Evolutionary conservation across 2,113 vertebrate genomes (phyloP), one percentile per base, ranked within the genome.

Genomic region (Eulemur macaco): DNA sequence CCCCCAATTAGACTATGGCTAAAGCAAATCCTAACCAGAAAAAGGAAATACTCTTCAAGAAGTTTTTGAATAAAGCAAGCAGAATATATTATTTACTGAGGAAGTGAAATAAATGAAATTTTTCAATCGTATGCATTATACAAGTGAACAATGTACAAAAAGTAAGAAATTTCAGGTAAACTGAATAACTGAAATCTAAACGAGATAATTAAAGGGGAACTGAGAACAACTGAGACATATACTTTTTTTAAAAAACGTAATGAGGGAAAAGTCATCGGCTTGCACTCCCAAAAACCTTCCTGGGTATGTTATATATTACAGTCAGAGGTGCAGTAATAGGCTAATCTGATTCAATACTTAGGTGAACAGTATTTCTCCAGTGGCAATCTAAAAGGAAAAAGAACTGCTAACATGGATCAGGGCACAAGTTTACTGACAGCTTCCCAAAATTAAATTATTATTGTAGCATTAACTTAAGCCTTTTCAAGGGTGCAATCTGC

Each of bases 11-110:
- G 77, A 93, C 18, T 52, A 90, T 23, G 14, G n/a, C 52, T 86
- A 88, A 82, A 88, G 45, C 6, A 95, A 96, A 92, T 86, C 68
- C 76, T 69, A 84, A 95, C 14, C n/a, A 88, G 31, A 90, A 94
- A 18, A 8, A 80, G 21, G 27, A 68, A 88, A 84, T 63, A 90
- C 20, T 84, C 56, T 86, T 89, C 34, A 82, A 89, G 18, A 91
- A 78, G 50, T 27, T 95, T 92, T 34, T 86, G 42, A 77, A 89
- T 71, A 71, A 83, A 96, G 84, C 52, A 77, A 95, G 25, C 21
- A 89, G 58, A 21, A 89, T 87, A 96, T n/a, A 86, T 50, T 86
- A 71, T 92, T 71, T 73, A 87, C 39, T 39, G 7, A 80, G n/a
- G 25, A 39, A 60, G 39, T 85, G 47, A 89, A 92, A 94, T 21